Evolutionary conservation across 1,140 invertebrate species (phyloP).

Genomic region (Euwallacea similis): DNA sequence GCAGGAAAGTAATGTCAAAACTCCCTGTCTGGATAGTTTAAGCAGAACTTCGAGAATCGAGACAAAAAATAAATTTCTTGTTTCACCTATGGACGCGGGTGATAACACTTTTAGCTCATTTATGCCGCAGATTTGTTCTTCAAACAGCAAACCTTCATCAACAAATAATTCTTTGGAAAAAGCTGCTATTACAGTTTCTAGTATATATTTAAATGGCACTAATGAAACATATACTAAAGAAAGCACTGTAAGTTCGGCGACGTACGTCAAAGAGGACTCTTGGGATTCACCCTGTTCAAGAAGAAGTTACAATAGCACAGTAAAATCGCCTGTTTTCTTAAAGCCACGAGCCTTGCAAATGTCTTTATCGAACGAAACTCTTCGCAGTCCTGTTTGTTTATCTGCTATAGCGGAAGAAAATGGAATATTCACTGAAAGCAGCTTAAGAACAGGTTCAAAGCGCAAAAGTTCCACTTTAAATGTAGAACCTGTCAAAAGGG

Average conservation of each 20-base stretch:
- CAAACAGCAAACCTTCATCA: constrained; percentile 14
- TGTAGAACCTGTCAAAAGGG: constrained; percentile 19
- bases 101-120: constrained; percentile 9
- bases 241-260: constrained; percentile 36
- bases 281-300: too few species aligned
- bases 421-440: constrained; percentile 11
- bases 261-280: constrained; percentile 41
- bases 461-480: constrained; percentile 23
- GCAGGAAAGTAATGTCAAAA: too few species aligned
- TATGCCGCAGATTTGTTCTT: constrained; percentile 5
- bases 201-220: constrained; percentile 11
- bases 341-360: too few species aligned
- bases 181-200: not conserved
- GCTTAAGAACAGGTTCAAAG: constrained; percentile 16
- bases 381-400: constrained; percentile 25
- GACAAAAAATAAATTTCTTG: too few species aligned
- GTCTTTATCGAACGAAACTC: not conserved
- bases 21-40: too few species aligned
- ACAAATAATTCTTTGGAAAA: constrained; percentile 13
- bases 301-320: too few species aligned
- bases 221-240: constrained; percentile 36
- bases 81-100: too few species aligned
- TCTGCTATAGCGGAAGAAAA: constrained; percentile 21
- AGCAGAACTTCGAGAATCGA: too few species aligned
- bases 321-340: too few species aligned